Evolutionary conservation across 2,888 invertebrate species (phyloP), one percentile per base, ranked within the genome.

Genomic region (Cantharis flavilabris): DNA sequence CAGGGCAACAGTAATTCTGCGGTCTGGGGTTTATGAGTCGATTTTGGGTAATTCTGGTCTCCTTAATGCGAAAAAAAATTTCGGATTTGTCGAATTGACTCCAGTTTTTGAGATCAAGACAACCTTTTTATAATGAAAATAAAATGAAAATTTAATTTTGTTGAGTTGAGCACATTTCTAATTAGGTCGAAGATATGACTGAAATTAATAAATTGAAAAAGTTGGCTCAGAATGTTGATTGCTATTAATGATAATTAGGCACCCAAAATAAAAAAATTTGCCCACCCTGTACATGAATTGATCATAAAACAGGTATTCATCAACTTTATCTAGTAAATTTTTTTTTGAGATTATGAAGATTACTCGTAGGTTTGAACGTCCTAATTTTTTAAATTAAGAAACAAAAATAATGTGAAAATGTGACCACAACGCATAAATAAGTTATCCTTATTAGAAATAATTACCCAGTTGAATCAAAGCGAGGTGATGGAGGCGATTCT

Each of bases 401-500:
- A 49, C 2, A 49, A 49, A 49, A 49, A n/a, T n/a, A 49, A 49
- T 49, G 49, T 49, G n/a, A 49, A 49, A 49, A 49, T 49, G 7
- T 49, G n/a, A 49, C 49, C 49, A 49, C n/a, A 49, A 49, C 49
- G n/a, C 49, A 69, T 69, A 26, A 69, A 69, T 69, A 16, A 23
- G 28, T 26, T 16, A 26, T 69, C 49, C 49, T 49, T 49, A 75
- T 26, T 67, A 62, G 18, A 67, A 28, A 79, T 49, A 72, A 76
- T 82, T 83, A 85, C 84, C 83, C 83, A 80, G 89, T 85, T 9
- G 90, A 84, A 83, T 92, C 91, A 86, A 91, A 91, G 64, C 91
- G 90, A 33, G 91, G 91, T 78, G 91, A 90, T 71, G 91, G 91
- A 64, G 92, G 91, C 69, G 91, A 90, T 82, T 91, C 91, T 83